Evolutionary conservation across 2,113 vertebrate species (phyloP), one percentile per base, ranked within the genome.

Genomic region (Cinclus cinclus): DNA sequence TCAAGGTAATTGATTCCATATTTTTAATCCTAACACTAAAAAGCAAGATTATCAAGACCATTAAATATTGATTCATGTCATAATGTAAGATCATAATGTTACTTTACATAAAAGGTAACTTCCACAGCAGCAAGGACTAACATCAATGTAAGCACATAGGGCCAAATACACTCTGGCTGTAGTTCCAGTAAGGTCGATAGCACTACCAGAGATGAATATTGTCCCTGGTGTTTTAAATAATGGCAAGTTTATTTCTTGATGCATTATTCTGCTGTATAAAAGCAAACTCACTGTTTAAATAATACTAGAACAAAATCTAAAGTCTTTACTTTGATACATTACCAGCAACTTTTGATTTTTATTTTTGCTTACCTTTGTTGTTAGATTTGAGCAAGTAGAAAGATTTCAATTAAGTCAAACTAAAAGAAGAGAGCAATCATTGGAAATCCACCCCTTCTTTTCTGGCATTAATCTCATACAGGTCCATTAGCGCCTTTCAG

Each of bases 1-100:
- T 98, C 97, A 98, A 98, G 98, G 98, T 98, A 98, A 98, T 98
- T 98, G 98, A 98, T 98, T 97, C 97, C 97, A 97, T 98, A 97
- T 98, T 98, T 98, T 98, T 98, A 98, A 98, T 98, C 97, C 96
- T 97, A 98, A 98, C 97, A 97, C 97, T 98, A 97, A 98, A 98
- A 98, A 97, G 97, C 96, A 98, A 98, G 97, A 98, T 98, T 98
- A 98, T 98, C 97, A 97, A 97, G 96, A 96, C 95, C 97, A 98
- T 98, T 98, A 98, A 98, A 98, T 98, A 98, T 98, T 98, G 97
- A 98, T 98, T 97, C 25, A 9, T 95, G 97, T 98, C 97, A 97
- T 98, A 97, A 98, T 97, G 96, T 97, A 98, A 97, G 96, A 98
- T 95, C 96, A 96, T 97, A 97, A 97, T 92, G 87, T 94, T 97